Evolutionary conservation across 1,140 invertebrate genomes (phyloP), one percentile per base, ranked within the genome.

Genomic region (Eumeta japonica): DNA sequence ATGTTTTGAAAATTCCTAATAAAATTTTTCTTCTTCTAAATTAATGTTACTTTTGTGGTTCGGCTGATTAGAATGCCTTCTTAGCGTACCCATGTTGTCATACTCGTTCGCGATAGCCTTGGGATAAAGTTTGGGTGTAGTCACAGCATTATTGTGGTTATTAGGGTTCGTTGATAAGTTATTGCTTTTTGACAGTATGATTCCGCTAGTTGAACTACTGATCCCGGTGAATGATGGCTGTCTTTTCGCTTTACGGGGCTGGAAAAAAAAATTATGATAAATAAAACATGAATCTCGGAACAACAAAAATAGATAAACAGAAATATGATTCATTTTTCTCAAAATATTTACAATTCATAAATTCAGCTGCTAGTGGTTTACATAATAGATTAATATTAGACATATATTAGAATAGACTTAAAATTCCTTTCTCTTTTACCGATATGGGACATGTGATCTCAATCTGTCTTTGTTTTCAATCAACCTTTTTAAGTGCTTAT

Each of bases 81-180:
- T 86, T 27, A 92, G 67, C 0, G 88, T 91, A 2, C 86, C 82
- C 50, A 70, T 61, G 1, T 85, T 84, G 52, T 90, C 88, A 45
- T 87, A 89, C 37, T 91, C 88, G 30, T 79, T 79, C n/a, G 78
- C 74, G 48, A 83, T 78, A 42, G 79, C 83, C 56, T 85, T 86
- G 17, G 82, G 83, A 46, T 82, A 83, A 2, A 82, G 55, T 39
- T 83, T 83, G 9, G 82, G 80, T 10, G 81, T 83, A 2, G 76
- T 73, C 2, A 76, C 51, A 0, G 55, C 33, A 4, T 70, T 73
- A 36, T 80, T 83, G 20, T 83, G 78, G 45, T 84, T 83, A 12
- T 81, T 76, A 0, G 58, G 56, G 16, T 82, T 78, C 28, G 18
- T 35, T 0, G 61, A 54, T 27, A 80, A 67, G 42, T 83, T 83